These are phyloP conservation scores for Diorhabda elongata DNA, from an alignment of 1,140 invertebrate species.

Conservation along the genomic window DNA sequence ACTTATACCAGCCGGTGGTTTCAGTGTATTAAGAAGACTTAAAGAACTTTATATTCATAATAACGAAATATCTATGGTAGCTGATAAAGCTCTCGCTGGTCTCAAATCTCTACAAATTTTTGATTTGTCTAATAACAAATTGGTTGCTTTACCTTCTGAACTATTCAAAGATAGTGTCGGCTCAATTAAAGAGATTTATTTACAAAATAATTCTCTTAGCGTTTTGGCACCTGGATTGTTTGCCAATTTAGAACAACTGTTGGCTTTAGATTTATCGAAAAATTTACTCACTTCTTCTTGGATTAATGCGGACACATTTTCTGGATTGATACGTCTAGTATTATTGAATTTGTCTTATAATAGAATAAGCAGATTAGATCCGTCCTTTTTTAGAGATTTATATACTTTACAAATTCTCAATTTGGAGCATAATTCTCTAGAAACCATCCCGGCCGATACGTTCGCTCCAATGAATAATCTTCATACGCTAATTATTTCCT, in stretches of 20 bases:
- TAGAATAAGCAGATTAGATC: slow-evolving; percentile 72
- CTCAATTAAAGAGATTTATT: slow-evolving; percentile 77
- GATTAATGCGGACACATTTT: slow-evolving; percentile 78
- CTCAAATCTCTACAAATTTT: slow-evolving; percentile 74
- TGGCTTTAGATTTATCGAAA: slow-evolving; percentile 79
- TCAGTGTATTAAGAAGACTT: slow-evolving; percentile 69
- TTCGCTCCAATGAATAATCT: slow-evolving; percentile 80
- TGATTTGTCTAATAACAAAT: slow-evolving; percentile 81
- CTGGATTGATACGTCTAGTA: slow-evolving; percentile 80
- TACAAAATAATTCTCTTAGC: slow-evolving; percentile 85
- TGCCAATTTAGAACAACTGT: slow-evolving; percentile 76
- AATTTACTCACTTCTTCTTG: slow-evolving; percentile 81
- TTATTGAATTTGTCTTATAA: slow-evolving; percentile 83
- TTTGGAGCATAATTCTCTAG: slow-evolving; percentile 72
- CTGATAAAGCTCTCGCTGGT: slow-evolving; percentile 73
- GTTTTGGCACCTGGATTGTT: slow-evolving; percentile 76
- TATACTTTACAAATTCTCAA: slow-evolving; percentile 80
- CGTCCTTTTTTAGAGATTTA: slow-evolving; percentile 73
- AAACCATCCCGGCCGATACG: slow-evolving; percentile 72
- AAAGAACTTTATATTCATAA: slow-evolving; percentile 73
- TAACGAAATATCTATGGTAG: slow-evolving; percentile 82
- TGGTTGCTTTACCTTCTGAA: slow-evolving; percentile 79
- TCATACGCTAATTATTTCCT: slow-evolving; percentile 73
- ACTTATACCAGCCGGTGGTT: slow-evolving; percentile 71
- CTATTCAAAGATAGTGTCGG: slow-evolving; percentile 73